Conservation (phyloP, 1,140 invertebrate species). For the Asobara japonica region DNA sequence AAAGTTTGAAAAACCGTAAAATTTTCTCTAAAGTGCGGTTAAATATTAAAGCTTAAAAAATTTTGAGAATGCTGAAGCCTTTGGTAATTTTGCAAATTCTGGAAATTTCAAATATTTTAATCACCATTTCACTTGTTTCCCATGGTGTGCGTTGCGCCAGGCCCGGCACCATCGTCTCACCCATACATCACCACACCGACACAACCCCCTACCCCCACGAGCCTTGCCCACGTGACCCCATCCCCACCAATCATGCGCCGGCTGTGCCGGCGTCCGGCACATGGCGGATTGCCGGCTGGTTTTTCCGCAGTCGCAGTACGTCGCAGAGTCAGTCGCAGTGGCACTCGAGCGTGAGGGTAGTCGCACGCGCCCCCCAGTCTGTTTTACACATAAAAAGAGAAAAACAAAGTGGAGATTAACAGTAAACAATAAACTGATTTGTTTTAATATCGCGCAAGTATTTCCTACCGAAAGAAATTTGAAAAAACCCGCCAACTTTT, state of each 20-base stretch:
- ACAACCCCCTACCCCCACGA: slow-evolving; percentile 26
- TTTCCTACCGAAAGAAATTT: neutral
- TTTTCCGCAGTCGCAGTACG: slow-evolving; percentile 58
- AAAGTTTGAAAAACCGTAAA: too few relatives aligned
- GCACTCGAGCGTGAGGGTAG: slow-evolving; percentile 62
- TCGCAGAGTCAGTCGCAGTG: slow-evolving; percentile 63
- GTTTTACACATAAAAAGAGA: slow-evolving; percentile 7
- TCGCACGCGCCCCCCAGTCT: slow-evolving; percentile 52
- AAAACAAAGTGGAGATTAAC: neutral
- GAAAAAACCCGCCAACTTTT: neutral
- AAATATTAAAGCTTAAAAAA: too few relatives aligned
- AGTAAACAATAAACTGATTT: neutral
- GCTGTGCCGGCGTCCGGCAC: slow-evolving; percentile 40
- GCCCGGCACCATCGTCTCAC: neutral
- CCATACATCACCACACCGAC: neutral
- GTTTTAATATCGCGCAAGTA: slow-evolving; percentile 11
- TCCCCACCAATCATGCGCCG: slow-evolving; percentile 27
- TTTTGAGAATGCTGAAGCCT: too few relatives aligned
- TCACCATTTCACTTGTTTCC: too few relatives aligned
- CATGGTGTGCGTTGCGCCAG: neutral
- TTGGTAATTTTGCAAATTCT: too few relatives aligned
- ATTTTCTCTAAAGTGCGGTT: too few relatives aligned
- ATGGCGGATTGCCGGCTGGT: slow-evolving; percentile 38
- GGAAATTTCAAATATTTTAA: too few relatives aligned
- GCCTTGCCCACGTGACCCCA: slow-evolving; percentile 27